Percentiles rank a stretch among this genome's conserved stretches.
These are phyloP conservation scores for Chaenodraco wilsoni DNA, from an alignment of 2,797 vertebrate species.

Conservation along the genomic window DNA sequence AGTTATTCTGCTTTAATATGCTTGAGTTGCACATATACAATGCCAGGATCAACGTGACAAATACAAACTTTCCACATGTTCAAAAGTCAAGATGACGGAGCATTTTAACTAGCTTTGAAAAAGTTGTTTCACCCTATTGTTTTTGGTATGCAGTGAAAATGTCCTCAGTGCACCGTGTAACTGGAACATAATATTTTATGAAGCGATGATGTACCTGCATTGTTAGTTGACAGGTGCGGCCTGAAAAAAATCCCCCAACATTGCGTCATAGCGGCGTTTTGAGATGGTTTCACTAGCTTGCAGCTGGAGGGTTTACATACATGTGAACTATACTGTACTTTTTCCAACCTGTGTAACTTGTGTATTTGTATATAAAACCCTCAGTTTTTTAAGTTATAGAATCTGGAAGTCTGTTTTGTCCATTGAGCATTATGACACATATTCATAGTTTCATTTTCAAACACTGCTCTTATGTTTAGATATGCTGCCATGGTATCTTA, in stretches of 20 bases:
- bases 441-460: conserved; percentile 10
- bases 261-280: conserved; percentile 1
- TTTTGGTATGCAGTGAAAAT: conserved; percentile 24
- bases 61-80: neutral
- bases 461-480: neutral
- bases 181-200: conserved; percentile 37
- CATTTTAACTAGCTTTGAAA: neutral
- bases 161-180: neutral
- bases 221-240: conserved; percentile 44
- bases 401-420: neutral
- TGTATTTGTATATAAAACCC: neutral
- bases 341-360: neutral
- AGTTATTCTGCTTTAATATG: neutral
- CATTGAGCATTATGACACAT: neutral
- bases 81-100: neutral
- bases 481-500: neutral
- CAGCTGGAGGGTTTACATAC: neutral
- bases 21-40: neutral
- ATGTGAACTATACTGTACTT: neutral
- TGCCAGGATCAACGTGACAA: neutral
- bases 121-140: neutral
- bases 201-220: conserved; percentile 18
- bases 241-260: conserved; percentile 27
- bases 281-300: conserved; percentile 5
- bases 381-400: neutral